phyloP scores from a whole-genome alignment of 2,888 invertebrate species.

The Dolomedes plantarius region DNA sequence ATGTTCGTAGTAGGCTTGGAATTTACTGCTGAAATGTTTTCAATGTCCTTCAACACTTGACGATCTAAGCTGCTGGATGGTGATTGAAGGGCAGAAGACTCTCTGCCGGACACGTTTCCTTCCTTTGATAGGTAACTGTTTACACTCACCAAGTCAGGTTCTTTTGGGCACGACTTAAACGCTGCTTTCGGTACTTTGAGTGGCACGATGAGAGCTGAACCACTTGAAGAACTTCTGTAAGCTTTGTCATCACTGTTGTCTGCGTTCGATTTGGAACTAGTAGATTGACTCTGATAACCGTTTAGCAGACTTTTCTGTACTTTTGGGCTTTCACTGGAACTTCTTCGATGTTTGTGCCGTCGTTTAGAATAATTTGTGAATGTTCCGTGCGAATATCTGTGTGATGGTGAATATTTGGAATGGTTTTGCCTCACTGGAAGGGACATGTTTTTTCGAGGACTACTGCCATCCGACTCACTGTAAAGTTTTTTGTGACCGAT shows the following conservation, averaged over 20 bases:
- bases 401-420: conserved; percentile 32
- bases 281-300: conserved; percentile 15
- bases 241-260: conserved; percentile 42
- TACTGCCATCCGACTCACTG: background rate
- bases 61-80: background rate
- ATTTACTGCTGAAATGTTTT: background rate
- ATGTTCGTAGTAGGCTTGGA: background rate
- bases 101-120: background rate
- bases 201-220: background rate
- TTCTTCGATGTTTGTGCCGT: conserved; percentile 44
- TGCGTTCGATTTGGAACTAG: conserved; percentile 31
- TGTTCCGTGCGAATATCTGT: conserved; percentile 41
- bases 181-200: conserved; percentile 26
- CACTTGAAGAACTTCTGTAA: conserved; percentile 36
- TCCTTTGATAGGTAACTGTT: background rate
- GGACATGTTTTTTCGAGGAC: background rate
- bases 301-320: conserved; percentile 24
- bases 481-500: background rate
- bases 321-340: conserved; percentile 59
- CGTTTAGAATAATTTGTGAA: conserved; percentile 31
- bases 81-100: background rate
- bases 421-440: conserved; percentile 19
- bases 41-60: background rate
- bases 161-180: background rate
- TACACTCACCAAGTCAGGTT: background rate